These are phyloP conservation scores for Sphyrna mokarran DNA, from an alignment of 2,113 vertebrate species.

Conservation along the genomic window DNA sequence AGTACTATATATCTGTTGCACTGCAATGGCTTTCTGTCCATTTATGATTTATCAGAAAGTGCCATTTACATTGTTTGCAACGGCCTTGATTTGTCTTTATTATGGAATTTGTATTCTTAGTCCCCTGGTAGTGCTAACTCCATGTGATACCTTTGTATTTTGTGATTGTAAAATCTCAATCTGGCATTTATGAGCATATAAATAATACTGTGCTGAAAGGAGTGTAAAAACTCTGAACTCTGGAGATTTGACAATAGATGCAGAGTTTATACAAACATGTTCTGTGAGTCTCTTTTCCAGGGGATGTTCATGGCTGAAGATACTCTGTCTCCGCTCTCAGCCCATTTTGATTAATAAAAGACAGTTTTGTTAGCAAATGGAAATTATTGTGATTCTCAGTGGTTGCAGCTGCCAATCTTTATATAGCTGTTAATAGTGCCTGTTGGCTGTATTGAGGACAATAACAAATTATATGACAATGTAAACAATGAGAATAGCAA, in stretches of 20 bases:
- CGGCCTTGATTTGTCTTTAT: background rate
- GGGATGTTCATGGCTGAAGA: background rate
- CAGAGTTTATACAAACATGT: conserved; percentile 11
- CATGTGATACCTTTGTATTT: conserved; percentile 16
- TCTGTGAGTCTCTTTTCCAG: conserved; percentile 7
- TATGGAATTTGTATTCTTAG: background rate
- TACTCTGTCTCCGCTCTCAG: background rate
- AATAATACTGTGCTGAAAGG: conserved; percentile 25
- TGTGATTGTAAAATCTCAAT: background rate
- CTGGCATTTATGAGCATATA: conserved; percentile 33
- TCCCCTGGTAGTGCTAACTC: background rate
- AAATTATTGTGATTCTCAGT: conserved; percentile 1
- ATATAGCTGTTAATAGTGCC: background rate
- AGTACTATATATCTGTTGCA: background rate
- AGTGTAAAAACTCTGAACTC: conserved; percentile 14
- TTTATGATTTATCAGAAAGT: background rate
- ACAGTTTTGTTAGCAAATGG: background rate
- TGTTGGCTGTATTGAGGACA: background rate
- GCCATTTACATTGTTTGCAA: background rate
- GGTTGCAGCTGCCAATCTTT: background rate
- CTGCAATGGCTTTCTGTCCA: background rate
- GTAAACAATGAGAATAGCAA: background rate
- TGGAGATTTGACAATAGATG: conserved; percentile 13
- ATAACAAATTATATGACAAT: background rate
- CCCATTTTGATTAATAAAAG: background rate